These are phyloP conservation scores for Cremastobaeus sp. DNA, from an alignment of 2,888 invertebrate genomes.

Conservation along the genomic window DNA sequence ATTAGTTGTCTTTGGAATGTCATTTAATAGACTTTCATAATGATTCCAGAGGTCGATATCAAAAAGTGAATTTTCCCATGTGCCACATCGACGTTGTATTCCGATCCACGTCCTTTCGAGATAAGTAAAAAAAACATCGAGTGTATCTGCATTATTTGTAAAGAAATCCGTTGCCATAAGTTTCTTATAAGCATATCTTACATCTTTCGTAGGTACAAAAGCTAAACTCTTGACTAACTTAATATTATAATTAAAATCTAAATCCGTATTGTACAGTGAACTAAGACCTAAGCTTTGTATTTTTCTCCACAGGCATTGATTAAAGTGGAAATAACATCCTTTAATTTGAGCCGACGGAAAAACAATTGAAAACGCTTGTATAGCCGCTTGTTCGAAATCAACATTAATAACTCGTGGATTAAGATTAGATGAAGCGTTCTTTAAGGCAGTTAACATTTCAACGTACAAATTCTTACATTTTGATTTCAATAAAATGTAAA, in stretches of 20 bases:
- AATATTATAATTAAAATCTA: conserved; percentile 10
- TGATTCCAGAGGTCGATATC: not conserved
- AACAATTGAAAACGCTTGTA: not conserved
- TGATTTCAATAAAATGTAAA: conserved; percentile 2
- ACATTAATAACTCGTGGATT: not conserved
- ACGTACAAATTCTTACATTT: not conserved
- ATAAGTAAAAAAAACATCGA: not conserved
- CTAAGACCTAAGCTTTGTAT: conserved; percentile 3
- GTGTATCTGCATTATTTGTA: not conserved
- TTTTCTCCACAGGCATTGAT: conserved; percentile 5
- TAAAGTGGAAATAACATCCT: conserved; percentile 24
- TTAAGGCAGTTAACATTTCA: not conserved
- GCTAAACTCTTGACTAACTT: conserved; percentile 13
- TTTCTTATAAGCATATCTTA: conserved; percentile 3
- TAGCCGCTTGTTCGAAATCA: conserved; percentile 5
- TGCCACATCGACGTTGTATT: not conserved
- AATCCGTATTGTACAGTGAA: not conserved
- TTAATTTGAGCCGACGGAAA: not conserved
- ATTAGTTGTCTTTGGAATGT: conserved; percentile 1
- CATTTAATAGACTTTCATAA: not conserved
- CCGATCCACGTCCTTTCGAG: conserved; percentile 13
- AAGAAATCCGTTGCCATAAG: conserved; percentile 1
- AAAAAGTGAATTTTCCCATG: not conserved
- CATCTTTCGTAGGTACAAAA: conserved; percentile 3
- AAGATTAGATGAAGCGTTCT: not conserved